phyloP scores from a whole-genome alignment of 1,140 invertebrate species.

The Reticulitermes speratus region DNA sequence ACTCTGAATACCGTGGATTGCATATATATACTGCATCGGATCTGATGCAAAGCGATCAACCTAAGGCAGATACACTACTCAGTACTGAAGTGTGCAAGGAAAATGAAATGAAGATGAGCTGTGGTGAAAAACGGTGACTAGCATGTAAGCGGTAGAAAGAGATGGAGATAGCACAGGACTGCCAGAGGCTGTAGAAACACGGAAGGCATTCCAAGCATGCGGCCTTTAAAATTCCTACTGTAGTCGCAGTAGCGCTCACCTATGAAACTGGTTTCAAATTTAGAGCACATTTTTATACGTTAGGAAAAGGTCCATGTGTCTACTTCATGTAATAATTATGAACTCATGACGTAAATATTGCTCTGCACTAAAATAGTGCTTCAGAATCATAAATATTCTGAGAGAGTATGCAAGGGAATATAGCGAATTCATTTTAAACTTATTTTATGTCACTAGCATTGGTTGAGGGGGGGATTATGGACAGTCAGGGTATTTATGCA shows the following conservation, averaged over 20 bases:
- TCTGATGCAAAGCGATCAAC: too few species aligned
- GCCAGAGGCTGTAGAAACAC: background rate
- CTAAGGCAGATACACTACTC: too few species aligned
- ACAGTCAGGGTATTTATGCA: too few species aligned
- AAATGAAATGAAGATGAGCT: constrained; percentile 3
- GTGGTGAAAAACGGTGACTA: background rate
- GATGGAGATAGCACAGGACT: background rate
- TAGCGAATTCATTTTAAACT: background rate
- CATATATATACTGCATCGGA: too few species aligned
- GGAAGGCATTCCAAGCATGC: background rate
- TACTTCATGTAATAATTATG: constrained; percentile 21
- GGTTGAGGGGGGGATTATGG: too few species aligned
- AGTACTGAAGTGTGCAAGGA: background rate
- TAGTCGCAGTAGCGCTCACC: background rate
- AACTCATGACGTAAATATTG: background rate
- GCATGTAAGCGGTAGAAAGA: background rate
- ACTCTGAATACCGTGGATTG: too few species aligned
- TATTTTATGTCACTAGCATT: background rate
- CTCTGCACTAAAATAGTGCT: background rate
- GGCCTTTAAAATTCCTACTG: constrained; percentile 4
- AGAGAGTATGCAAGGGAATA: background rate
- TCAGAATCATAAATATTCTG: background rate
- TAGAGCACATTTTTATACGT: constrained; percentile 31
- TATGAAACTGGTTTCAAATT: constrained; percentile 22
- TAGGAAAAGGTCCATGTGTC: constrained; percentile 12